Evolutionary conservation across 2,797 vertebrate species (phyloP).

Genomic region (Leucoraja ocellata): DNA sequence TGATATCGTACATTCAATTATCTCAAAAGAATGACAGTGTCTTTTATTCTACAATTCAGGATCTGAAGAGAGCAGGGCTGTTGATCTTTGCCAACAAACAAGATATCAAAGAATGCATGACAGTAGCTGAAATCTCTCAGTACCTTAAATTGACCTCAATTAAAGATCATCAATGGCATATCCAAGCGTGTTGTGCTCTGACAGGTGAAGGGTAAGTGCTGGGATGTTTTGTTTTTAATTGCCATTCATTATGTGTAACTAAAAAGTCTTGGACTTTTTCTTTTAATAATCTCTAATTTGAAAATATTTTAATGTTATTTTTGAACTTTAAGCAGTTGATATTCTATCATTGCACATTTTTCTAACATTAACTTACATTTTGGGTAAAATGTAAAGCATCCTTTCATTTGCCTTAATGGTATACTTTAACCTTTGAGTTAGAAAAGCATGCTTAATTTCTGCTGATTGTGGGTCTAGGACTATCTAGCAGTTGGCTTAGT

Average conservation of each 20-base stretch:
- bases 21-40: neutral
- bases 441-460: neutral
- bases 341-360: neutral
- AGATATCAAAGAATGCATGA: conserved; percentile 95
- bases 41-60: conserved; percentile 56
- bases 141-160: conserved; percentile 92
- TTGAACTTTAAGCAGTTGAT: neutral
- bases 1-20: neutral
- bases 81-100: conserved; percentile 98
- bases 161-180: conserved; percentile 99
- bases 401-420: neutral
- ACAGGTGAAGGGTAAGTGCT: conserved; percentile 88
- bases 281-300: neutral
- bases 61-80: conserved; percentile 86
- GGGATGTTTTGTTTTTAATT: neutral
- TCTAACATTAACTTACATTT: neutral
- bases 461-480: neutral
- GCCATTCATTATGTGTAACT: neutral
- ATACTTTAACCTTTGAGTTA: neutral
- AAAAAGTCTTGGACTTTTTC: neutral
- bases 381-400: neutral
- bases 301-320: neutral
- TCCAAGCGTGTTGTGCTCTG: conserved; percentile 95
- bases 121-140: conserved; percentile 94
- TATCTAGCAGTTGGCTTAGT: neutral